Percentiles rank a stretch among this genome's conserved stretches.
Evolutionary conservation across 2,888 invertebrate genomes (phyloP).

Genomic region (Acronicta alni): DNA sequence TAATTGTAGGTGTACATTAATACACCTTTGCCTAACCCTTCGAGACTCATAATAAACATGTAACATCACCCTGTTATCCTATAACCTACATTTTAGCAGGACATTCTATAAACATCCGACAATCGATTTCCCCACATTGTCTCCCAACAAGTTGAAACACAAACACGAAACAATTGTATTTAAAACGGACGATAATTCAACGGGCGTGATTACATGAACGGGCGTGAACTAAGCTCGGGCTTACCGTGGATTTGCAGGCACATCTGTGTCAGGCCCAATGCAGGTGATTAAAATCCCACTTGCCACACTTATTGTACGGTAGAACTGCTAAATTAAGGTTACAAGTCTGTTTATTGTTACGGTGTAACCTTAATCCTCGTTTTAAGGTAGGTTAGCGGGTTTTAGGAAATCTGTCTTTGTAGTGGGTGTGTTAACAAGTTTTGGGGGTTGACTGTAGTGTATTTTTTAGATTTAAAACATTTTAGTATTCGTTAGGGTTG

Average conservation of each 20-base stretch:
- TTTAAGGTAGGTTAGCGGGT: slow-evolving; percentile 28
- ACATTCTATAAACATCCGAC: background rate
- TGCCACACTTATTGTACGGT: slow-evolving; percentile 52
- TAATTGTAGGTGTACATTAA: too few relatives aligned
- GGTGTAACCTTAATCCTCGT: slow-evolving; percentile 30
- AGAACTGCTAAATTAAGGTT: slow-evolving; percentile 38
- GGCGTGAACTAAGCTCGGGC: slow-evolving; percentile 79
- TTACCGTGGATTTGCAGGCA: slow-evolving; percentile 79
- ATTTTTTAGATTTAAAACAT: too few relatives aligned
- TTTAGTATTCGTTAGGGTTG: too few relatives aligned
- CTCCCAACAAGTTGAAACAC: slow-evolving; percentile 18
- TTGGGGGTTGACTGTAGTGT: background rate
- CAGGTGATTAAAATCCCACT: slow-evolving; percentile 66
- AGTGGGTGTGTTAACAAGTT: background rate
- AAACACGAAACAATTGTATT: slow-evolving; percentile 62
- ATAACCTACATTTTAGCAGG: background rate
- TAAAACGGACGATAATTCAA: slow-evolving; percentile 76
- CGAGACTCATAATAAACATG: too few relatives aligned
- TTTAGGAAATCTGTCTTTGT: slow-evolving; percentile 21
- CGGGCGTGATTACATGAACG: slow-evolving; percentile 75
- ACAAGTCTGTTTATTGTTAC: slow-evolving; percentile 44
- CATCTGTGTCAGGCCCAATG: slow-evolving; percentile 72
- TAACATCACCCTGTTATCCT: too few relatives aligned
- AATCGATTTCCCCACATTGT: slow-evolving; percentile 8
- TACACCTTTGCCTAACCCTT: too few relatives aligned